These are phyloP conservation scores for Hirudo medicinalis DNA, from an alignment of 1,140 invertebrate species.

Conservation along the genomic window DNA sequence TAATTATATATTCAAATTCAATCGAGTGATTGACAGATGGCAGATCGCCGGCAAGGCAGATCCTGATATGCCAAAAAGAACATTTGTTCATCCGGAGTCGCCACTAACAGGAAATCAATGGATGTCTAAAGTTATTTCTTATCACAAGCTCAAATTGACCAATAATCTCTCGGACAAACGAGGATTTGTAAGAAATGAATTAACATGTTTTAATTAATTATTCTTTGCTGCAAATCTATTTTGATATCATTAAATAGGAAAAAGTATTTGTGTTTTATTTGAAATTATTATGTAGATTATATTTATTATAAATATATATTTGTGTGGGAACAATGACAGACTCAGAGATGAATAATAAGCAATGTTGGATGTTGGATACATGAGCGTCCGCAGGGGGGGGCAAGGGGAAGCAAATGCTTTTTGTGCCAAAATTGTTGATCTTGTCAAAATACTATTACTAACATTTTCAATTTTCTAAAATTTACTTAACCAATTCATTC, in stretches of 20 bases:
- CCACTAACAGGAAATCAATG: slow-evolving; percentile 1
- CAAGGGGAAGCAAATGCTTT: too few relatives aligned
- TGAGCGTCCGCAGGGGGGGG: too few relatives aligned
- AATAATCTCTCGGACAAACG: neutral
- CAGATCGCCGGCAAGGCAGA: slow-evolving; percentile 50
- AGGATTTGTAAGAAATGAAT: neutral
- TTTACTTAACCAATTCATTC: too few relatives aligned
- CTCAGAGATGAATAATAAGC: neutral
- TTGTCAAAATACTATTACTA: too few relatives aligned
- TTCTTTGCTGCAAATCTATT: neutral
- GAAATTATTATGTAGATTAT: neutral
- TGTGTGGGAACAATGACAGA: neutral
- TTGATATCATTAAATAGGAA: too few relatives aligned
- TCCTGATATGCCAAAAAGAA: slow-evolving; percentile 82
- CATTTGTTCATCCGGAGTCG: slow-evolving; percentile 40
- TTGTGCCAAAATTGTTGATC: too few relatives aligned
- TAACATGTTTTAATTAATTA: neutral
- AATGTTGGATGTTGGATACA: too few relatives aligned
- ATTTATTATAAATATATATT: neutral
- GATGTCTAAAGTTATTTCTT: slow-evolving; percentile 1
- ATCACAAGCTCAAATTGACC: slow-evolving; percentile 7
- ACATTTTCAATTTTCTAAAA: too few relatives aligned
- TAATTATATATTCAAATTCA: neutral
- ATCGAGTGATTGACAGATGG: neutral
- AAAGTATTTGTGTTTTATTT: too few relatives aligned